Percentiles rank a stretch among this genome's conserved stretches.
Conservation (phyloP, 2,113 vertebrate genomes). For the Eonycteris spelaea region DNA sequence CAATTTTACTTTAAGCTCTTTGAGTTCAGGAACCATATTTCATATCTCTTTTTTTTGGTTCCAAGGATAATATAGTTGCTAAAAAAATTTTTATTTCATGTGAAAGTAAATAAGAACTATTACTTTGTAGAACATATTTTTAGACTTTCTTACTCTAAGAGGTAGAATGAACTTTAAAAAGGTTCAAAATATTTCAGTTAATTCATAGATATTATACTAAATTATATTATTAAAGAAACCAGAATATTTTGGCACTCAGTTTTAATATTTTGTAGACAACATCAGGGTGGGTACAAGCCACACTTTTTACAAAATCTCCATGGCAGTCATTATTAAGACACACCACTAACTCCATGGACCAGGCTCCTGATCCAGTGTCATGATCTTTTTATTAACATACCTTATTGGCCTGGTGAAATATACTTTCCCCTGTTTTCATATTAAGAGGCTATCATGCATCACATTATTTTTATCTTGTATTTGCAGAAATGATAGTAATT, state of each 20-base stretch:
- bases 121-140: background rate
- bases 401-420: background rate
- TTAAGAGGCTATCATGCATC: background rate
- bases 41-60: background rate
- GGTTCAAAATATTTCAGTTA: background rate
- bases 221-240: background rate
- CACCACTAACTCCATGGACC: background rate
- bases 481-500: constrained; percentile 53
- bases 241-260: background rate
- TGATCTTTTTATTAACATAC: background rate
- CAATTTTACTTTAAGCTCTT: background rate
- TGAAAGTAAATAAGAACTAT: constrained; percentile 18
- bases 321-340: background rate
- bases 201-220: background rate
- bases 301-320: background rate
- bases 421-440: constrained; percentile 45
- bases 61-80: constrained; percentile 6
- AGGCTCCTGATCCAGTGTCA: background rate
- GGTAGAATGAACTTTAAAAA: background rate
- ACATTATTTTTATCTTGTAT: constrained; percentile 35
- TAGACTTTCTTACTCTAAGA: constrained; percentile 7
- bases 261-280: background rate
- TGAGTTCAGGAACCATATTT: background rate
- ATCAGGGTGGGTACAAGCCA: background rate
- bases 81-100: constrained; percentile 20